A percentile compares a stretch with the other conserved stretches of the same genome.
These are phyloP conservation scores for Nettapus auritus DNA, from an alignment of 2,113 vertebrate genomes.

Conservation along the genomic window DNA sequence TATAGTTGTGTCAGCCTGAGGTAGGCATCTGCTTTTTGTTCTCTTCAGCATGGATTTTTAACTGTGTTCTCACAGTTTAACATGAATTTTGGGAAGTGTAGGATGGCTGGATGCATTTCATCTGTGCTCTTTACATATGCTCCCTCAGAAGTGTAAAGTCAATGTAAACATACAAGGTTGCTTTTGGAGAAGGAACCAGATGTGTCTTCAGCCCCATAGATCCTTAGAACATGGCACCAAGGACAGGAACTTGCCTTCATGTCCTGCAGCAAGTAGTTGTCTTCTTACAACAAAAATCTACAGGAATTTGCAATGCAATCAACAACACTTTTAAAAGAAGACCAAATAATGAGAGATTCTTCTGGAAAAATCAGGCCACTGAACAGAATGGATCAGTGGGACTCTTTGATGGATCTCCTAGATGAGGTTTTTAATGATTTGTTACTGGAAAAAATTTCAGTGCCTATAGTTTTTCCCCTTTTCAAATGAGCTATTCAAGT, in stretches of 20 bases:
- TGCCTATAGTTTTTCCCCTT: fast-evolving
- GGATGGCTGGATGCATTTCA: neutral
- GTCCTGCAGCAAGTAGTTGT: neutral
- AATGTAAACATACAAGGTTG: neutral
- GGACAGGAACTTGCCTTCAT: neutral
- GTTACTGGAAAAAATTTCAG: neutral
- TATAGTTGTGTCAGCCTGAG: neutral
- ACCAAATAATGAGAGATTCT: neutral
- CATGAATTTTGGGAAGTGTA: neutral
- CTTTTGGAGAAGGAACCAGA: neutral
- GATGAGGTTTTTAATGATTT: neutral
- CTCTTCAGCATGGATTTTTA: neutral
- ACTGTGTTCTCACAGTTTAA: neutral
- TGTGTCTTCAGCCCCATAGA: neutral
- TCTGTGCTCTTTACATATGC: fast-evolving
- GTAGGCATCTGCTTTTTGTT: neutral
- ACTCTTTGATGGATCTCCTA: neutral
- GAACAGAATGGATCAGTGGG: neutral
- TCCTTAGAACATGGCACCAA: neutral
- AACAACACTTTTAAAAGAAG: neutral
- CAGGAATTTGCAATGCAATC: neutral
- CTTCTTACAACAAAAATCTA: neutral
- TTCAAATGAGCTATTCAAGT: neutral
- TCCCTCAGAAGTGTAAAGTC: neutral
- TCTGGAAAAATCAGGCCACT: neutral